These are phyloP conservation scores for Hyperoodon ampullatus DNA, from an alignment of 2,113 vertebrate genomes.

Conservation along the genomic window DNA sequence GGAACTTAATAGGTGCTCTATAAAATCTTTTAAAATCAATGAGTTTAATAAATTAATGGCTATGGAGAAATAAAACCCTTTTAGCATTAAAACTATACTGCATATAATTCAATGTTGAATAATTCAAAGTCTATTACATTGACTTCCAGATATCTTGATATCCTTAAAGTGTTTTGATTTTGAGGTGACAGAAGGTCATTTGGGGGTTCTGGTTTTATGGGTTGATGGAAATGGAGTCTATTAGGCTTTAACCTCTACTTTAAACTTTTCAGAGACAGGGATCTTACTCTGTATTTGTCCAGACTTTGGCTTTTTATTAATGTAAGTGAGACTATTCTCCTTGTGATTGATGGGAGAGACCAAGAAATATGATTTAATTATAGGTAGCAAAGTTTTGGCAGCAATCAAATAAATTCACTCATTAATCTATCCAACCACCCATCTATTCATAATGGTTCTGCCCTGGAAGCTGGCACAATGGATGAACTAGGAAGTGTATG, in stretches of 20 bases:
- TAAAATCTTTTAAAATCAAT: background rate
- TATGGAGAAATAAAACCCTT: background rate
- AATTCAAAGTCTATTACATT: background rate
- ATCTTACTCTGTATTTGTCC: slow-evolving; percentile 2
- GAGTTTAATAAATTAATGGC: background rate
- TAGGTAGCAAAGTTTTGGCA: slow-evolving; percentile 53
- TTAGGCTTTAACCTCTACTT: background rate
- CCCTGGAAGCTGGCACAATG: background rate
- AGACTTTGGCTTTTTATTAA: slow-evolving; percentile 14
- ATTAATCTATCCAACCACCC: slow-evolving; percentile 22
- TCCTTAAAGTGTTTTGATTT: slow-evolving; percentile 21
- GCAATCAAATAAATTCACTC: slow-evolving; percentile 53
- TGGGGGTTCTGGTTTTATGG: background rate
- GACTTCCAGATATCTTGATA: background rate
- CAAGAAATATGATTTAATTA: slow-evolving; percentile 63
- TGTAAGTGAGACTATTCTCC: background rate
- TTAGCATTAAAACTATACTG: background rate
- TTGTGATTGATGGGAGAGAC: slow-evolving; percentile 17
- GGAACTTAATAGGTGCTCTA: background rate
- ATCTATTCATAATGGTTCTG: slow-evolving; percentile 26
- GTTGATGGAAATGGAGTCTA: background rate
- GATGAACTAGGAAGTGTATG: slow-evolving; percentile 24
- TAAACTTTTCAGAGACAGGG: background rate
- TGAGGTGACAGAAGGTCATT: background rate
- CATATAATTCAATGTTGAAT: slow-evolving; percentile 20